Percentiles rank a stretch among this genome's conserved stretches.
These are phyloP conservation scores for Steromphala cineraria DNA, from an alignment of 2,888 invertebrate species.

Conservation along the genomic window DNA sequence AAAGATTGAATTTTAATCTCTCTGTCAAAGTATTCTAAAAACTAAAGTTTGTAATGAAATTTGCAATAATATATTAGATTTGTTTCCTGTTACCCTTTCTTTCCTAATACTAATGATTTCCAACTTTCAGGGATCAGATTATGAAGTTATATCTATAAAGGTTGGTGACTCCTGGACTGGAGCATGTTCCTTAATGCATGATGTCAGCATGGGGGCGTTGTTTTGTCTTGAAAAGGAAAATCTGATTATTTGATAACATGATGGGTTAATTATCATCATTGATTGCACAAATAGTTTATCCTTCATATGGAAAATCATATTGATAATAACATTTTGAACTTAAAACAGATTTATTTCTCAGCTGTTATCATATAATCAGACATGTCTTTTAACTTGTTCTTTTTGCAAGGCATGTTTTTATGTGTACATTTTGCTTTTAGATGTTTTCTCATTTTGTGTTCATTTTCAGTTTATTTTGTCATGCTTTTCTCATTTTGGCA, in stretches of 20 bases:
- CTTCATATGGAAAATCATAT: no score
- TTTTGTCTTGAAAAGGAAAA: background rate
- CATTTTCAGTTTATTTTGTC: no score
- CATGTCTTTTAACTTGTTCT: no score
- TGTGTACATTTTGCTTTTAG: no score
- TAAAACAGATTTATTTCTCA: no score
- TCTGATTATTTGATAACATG: background rate
- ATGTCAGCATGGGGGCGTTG: background rate
- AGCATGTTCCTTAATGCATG: background rate
- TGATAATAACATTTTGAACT: no score
- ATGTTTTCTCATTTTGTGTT: no score
- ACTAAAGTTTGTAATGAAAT: background rate
- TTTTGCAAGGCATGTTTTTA: no score
- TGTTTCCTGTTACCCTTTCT: background rate
- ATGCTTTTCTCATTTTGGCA: no score
- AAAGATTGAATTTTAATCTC: background rate
- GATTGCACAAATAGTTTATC: no score
- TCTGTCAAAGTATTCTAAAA: background rate
- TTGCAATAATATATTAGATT: background rate
- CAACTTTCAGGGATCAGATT: slow-evolving; percentile 46
- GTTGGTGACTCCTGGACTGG: slow-evolving; percentile 39
- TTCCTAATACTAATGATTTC: background rate
- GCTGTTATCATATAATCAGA: no score
- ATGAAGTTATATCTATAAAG: slow-evolving; percentile 64
- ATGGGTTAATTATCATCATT: background rate